Evolutionary conservation across 2,888 invertebrate genomes (phyloP).

Genomic region (Beris chalybata): DNA sequence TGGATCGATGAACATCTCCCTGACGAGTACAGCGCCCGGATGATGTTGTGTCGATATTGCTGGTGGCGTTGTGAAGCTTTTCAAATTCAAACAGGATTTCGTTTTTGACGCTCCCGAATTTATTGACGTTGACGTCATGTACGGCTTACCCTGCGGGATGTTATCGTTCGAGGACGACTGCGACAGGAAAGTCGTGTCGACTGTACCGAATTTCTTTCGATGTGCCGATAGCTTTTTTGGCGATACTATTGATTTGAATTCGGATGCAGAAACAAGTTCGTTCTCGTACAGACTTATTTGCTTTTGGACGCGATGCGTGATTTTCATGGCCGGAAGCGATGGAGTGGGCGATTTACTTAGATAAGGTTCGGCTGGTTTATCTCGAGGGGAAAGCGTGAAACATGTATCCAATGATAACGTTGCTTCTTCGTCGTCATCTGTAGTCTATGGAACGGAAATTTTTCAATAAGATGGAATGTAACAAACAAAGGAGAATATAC

Average conservation of each 20-base stretch:
- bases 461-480: background rate
- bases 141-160: conserved; percentile 22
- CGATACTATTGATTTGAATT: conserved; percentile 23
- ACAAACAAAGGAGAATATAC: conserved; percentile 48
- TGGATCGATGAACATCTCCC: conserved; percentile 60
- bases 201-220: conserved; percentile 26
- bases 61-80: conserved; percentile 32
- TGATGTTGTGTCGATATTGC: conserved; percentile 42
- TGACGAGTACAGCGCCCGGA: conserved; percentile 57
- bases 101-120: conserved; percentile 33
- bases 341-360: conserved; percentile 44
- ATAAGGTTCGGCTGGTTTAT: background rate
- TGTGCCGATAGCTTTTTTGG: conserved; percentile 27
- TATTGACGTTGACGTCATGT: background rate
- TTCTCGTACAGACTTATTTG: conserved; percentile 52
- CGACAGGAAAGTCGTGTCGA: conserved; percentile 11
- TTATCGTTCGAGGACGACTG: conserved; percentile 35
- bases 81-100: conserved; percentile 41
- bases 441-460: conserved; percentile 48
- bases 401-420: conserved; percentile 61
- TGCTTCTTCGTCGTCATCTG: conserved; percentile 61
- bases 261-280: conserved; percentile 34
- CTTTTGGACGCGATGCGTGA: conserved; percentile 43
- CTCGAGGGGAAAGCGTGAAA: conserved; percentile 41
- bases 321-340: conserved; percentile 37